These are phyloP conservation scores for Eristalinus aeneus DNA, from an alignment of 2,888 invertebrate genomes.

Conservation along the genomic window DNA sequence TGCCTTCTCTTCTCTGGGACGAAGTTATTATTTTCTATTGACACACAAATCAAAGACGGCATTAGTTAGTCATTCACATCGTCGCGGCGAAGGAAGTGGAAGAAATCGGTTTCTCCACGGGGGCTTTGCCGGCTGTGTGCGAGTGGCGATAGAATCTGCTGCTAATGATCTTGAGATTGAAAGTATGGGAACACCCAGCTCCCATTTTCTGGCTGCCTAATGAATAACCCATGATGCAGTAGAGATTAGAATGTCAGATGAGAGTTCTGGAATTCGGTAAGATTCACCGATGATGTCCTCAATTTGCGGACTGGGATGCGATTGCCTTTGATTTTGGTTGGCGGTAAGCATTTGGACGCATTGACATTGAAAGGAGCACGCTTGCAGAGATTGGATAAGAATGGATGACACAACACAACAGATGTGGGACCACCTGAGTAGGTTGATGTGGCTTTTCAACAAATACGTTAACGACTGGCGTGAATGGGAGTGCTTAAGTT, in stretches of 20 bases:
- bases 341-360: neutral
- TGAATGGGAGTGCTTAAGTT: no score
- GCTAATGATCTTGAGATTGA: slow-evolving; percentile 60
- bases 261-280: neutral
- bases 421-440: no score
- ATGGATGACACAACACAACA: no score
- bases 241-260: slow-evolving; percentile 23
- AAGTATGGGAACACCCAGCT: slow-evolving; percentile 54
- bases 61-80: neutral
- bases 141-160: slow-evolving; percentile 13
- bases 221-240: slow-evolving; percentile 23
- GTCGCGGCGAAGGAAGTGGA: slow-evolving; percentile 8
- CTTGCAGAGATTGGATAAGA: no score
- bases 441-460: no score
- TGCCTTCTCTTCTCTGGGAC: neutral
- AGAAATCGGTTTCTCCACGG: slow-evolving; percentile 42
- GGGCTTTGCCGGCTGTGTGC: slow-evolving; percentile 30
- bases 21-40: slow-evolving; percentile 59
- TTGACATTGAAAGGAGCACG: no score
- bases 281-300: slow-evolving; percentile 11
- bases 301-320: neutral
- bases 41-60: slow-evolving; percentile 54
- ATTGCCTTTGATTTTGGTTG: neutral
- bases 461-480: no score
- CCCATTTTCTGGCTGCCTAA: neutral